Evolutionary conservation across 2,113 vertebrate genomes (phyloP), one percentile per base, ranked within the genome.

Genomic region (Trematomus loennbergii): DNA sequence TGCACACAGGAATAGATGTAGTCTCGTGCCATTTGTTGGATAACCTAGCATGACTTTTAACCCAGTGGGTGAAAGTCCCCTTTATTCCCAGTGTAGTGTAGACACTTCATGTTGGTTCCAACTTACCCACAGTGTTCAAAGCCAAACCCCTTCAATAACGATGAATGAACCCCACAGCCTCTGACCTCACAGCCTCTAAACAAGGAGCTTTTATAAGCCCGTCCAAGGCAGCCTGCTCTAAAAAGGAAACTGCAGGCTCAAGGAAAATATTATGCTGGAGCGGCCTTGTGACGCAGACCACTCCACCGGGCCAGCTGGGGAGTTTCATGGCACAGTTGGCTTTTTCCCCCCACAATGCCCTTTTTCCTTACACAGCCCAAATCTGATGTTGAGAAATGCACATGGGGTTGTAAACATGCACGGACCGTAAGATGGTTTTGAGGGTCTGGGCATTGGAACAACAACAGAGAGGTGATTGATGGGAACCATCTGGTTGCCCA

Each of bases 221-320:
- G 45, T 58, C 18, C 46, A 62, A 49, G 57, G 64, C 59, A 64
- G 57, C 67, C 54, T 72, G 33, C 40, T 78, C 73, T 70, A 79
- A 83, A 90, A 82, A 83, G 86, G 80, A 90, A 90, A 90, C 71
- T 79, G 79, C 79, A 55, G 80, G 78, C 55, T 81, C 52, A 86
- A 86, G 90, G 90, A 89, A 92, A 94, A 91, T 89, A 87, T 90
- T 79, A 63, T 61, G 83, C 87, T 78, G 57, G 12, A 78, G 74
- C 12, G 16, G 79, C 79, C 52, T 29, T n/a, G 84, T 85, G 81
- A 85, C 62, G 54, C 64, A 82, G 63, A 60, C 20, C 8, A 3
- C 53, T 67, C 65, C 49, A 43, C 50, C 17, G 13, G 43, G 59
- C 61, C 85, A 88, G 86, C 78, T 85, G 79, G 68, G 54, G 64